Conservation (phyloP, 2,797 vertebrate genomes). For the Manis pentadactyla region DNA sequence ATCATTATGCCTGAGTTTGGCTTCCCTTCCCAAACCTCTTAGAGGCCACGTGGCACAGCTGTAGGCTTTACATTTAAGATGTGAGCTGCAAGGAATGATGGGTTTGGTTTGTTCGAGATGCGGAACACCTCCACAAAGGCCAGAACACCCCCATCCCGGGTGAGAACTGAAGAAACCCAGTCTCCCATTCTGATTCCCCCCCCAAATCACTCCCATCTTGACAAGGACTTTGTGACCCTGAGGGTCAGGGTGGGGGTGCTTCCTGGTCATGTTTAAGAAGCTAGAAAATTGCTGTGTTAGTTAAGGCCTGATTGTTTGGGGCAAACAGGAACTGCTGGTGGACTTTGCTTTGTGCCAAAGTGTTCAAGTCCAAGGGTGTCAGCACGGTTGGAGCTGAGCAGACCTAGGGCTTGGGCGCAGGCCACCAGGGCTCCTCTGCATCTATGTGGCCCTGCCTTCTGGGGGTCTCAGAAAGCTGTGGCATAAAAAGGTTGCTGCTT, state of each 20-base stretch:
- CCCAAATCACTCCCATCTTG: too few species aligned
- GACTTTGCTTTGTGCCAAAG: not conserved
- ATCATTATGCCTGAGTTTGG: not conserved
- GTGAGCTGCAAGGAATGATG: not conserved
- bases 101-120: not conserved
- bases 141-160: too few species aligned
- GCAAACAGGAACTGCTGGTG: not conserved
- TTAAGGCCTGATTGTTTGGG: not conserved
- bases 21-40: not conserved
- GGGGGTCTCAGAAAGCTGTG: not conserved
- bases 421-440: not conserved
- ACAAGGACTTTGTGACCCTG: not conserved
- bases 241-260: not conserved
- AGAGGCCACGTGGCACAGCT: not conserved
- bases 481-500: not conserved
- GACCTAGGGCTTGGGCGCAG: not conserved
- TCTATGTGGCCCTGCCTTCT: too few species aligned
- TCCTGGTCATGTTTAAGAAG: not conserved
- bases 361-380: not conserved
- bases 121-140: not conserved
- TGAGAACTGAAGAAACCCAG: not conserved
- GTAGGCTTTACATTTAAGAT: not conserved
- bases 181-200: too few species aligned
- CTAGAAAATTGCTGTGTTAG: not conserved
- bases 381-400: fast-evolving